These are phyloP conservation scores for Motacilla tschutschensis DNA, from an alignment of 2,113 vertebrate species.

Conservation along the genomic window DNA sequence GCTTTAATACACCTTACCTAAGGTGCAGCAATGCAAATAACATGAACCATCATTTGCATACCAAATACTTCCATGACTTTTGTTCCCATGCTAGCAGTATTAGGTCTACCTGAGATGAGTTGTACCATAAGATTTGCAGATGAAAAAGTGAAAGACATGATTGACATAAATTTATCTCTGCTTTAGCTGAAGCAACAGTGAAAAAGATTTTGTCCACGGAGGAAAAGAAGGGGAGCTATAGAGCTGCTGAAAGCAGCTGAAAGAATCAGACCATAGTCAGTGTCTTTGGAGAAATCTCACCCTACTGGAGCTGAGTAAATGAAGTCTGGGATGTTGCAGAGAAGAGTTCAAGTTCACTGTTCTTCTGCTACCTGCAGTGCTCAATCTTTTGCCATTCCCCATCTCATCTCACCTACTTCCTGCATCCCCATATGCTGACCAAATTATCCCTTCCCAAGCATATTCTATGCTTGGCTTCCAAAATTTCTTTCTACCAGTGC, in stretches of 20 bases:
- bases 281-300: neutral
- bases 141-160: neutral
- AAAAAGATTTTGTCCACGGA: neutral
- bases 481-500: neutral
- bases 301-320: neutral
- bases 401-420: neutral
- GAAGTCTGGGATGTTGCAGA: neutral
- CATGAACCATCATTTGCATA: neutral
- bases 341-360: neutral
- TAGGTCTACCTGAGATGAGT: neutral
- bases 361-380: accelerated
- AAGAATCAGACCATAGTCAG: neutral
- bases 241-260: neutral
- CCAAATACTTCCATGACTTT: neutral
- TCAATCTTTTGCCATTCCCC: neutral
- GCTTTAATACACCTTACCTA: neutral
- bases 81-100: neutral
- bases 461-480: neutral
- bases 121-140: neutral
- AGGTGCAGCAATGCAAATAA: neutral
- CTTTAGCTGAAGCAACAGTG: neutral
- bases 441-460: neutral
- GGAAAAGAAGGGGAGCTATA: neutral
- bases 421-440: neutral
- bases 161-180: neutral